Evolutionary conservation across 1,140 invertebrate species (phyloP).

Genomic region (Coelopa frigida): DNA sequence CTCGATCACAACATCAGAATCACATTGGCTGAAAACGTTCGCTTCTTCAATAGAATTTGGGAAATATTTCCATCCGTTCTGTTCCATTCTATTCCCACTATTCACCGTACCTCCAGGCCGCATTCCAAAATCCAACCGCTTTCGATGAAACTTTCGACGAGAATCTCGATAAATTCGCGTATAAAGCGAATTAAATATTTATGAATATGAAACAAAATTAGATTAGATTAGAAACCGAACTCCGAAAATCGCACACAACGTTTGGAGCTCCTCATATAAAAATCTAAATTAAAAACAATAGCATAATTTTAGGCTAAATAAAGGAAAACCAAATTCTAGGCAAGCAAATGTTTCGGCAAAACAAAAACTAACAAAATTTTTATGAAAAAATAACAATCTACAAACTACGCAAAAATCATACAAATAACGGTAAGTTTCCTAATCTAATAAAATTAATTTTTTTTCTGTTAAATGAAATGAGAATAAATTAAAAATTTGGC

Average conservation of each 20-base stretch:
- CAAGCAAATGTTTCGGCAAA: slow-evolving; percentile 13
- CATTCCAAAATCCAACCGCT: too few species aligned
- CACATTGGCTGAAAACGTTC: too few species aligned
- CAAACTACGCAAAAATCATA: slow-evolving; percentile 13
- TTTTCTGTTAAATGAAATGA: slow-evolving; percentile 10
- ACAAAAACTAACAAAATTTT: slow-evolving; percentile 3
- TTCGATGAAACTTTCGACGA: too few species aligned
- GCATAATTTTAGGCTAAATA: slow-evolving; percentile 41
- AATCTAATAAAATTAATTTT: slow-evolving; percentile 23
- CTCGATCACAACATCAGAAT: too few species aligned
- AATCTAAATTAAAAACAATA: slow-evolving; percentile 33
- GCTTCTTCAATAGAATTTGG: too few species aligned
- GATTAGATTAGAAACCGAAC: slow-evolving; percentile 24
- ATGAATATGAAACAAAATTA: slow-evolving; percentile 12
- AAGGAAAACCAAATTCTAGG: slow-evolving; percentile 26
- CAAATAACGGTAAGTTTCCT: slow-evolving; percentile 40
- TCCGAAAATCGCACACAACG: slow-evolving; percentile 26
- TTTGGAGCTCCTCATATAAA: slow-evolving; percentile 28
- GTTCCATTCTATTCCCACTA: too few species aligned
- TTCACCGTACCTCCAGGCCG: too few species aligned
- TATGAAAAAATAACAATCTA: slow-evolving; percentile 5
- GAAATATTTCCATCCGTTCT: too few species aligned
- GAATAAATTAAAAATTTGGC: too few species aligned
- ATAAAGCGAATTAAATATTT: too few species aligned
- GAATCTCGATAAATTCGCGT: too few species aligned